These are phyloP conservation scores for Rana temporaria DNA, from an alignment of 2,113 vertebrate genomes.

Conservation along the genomic window DNA sequence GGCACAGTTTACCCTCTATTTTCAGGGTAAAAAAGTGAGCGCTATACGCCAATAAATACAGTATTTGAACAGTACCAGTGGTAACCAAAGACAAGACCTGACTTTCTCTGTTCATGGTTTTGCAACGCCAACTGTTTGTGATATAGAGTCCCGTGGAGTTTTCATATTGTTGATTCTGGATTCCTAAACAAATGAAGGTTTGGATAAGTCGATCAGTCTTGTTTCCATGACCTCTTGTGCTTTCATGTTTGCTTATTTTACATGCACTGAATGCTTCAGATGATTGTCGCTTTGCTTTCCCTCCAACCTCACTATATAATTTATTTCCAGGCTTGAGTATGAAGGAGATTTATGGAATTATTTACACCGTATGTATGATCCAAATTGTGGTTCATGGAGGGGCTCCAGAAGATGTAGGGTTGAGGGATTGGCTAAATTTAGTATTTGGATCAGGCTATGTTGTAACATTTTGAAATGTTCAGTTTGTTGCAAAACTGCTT, in stretches of 20 bases:
- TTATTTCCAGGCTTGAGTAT: constrained; percentile 13
- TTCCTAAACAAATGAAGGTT: constrained; percentile 43
- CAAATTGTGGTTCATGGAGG: not conserved
- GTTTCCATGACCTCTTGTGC: constrained; percentile 46
- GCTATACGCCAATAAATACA: too few species aligned
- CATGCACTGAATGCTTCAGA: constrained; percentile 32
- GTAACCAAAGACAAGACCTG: not conserved
- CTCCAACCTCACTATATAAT: not conserved
- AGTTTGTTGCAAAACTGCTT: not conserved
- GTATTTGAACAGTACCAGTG: too few species aligned
- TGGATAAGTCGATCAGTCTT: constrained; percentile 40
- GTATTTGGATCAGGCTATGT: not conserved
- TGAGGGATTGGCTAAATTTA: not conserved
- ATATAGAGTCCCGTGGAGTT: constrained; percentile 46
- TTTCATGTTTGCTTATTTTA: constrained; percentile 53
- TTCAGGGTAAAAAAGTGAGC: too few species aligned
- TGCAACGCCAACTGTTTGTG: constrained; percentile 32
- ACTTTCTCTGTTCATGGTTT: not conserved
- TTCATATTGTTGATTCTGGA: constrained; percentile 51
- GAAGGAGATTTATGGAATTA: not conserved
- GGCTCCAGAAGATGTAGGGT: not conserved
- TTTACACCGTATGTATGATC: not conserved
- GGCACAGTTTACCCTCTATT: too few species aligned
- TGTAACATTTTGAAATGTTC: not conserved
- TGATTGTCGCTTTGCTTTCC: constrained; percentile 46